phyloP scores from a whole-genome alignment of 1,140 invertebrate species.

The Xylocopa sonorina region DNA sequence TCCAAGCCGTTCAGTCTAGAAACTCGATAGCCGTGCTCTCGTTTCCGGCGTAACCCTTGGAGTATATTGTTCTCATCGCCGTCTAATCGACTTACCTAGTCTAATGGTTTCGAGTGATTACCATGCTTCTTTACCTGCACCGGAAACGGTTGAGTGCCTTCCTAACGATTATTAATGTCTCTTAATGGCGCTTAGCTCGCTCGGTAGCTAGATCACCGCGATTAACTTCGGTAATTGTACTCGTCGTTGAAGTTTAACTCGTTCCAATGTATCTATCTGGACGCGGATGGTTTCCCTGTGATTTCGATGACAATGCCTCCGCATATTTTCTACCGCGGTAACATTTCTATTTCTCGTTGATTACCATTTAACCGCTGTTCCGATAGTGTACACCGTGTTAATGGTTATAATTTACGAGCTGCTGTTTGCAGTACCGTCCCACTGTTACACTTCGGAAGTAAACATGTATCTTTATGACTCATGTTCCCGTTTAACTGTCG shows the following conservation, averaged over 20 bases:
- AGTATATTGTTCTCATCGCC: constrained; percentile 19
- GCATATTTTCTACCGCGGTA: not conserved
- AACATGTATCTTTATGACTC: constrained; percentile 29
- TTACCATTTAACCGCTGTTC: no score
- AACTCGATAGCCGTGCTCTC: constrained; percentile 10
- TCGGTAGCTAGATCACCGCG: constrained; percentile 7
- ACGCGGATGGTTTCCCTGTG: no score
- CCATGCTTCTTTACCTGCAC: constrained; percentile 23
- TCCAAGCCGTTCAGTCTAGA: not conserved
- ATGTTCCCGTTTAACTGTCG: constrained; percentile 13
- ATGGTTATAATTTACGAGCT: constrained; percentile 3
- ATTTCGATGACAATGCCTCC: not conserved
- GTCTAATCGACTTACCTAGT: constrained; percentile 45
- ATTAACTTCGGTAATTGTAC: constrained; percentile 32
- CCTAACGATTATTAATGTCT: constrained; percentile 47
- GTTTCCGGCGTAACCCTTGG: not conserved
- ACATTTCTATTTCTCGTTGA: not conserved
- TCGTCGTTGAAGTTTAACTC: not conserved
- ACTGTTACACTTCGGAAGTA: constrained; percentile 11
- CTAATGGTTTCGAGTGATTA: constrained; percentile 45
- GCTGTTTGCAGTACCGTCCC: not conserved
- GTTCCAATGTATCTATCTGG: no score
- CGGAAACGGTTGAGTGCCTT: constrained; percentile 23
- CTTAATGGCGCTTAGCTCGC: constrained; percentile 18
- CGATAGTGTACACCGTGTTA: not conserved